These are phyloP conservation scores for Phenganax subtilis DNA, from an alignment of 92 coral and sea anemone species.

Conservation along the genomic window DNA sequence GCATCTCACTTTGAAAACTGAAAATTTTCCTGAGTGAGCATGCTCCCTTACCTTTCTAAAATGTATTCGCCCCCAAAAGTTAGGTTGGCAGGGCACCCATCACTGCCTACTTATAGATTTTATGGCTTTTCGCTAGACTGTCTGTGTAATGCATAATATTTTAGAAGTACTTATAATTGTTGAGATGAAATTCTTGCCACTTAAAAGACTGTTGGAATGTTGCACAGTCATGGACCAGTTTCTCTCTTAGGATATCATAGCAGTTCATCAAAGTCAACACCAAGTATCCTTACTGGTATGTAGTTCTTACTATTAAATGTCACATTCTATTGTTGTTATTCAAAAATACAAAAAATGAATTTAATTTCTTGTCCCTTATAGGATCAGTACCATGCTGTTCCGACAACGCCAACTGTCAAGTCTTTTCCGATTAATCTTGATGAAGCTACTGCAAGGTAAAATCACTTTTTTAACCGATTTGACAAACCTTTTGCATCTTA, in stretches of 20 bases:
- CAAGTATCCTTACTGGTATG: constrained; percentile 30
- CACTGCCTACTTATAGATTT: no score
- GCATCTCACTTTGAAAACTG: no score
- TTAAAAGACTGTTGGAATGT: neutral
- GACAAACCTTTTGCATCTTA: neutral
- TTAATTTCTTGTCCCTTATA: neutral
- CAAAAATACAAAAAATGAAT: no score
- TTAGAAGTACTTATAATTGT: no score
- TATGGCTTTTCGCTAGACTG: no score
- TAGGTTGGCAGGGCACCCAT: no score
- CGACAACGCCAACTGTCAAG: constrained; percentile 95
- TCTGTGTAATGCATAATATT: no score
- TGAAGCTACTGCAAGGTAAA: constrained; percentile 75
- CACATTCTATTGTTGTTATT: no score
- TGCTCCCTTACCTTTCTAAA: no score
- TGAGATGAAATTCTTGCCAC: no score
- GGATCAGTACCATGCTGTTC: constrained; percentile 93
- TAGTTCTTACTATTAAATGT: neutral
- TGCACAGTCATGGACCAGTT: neutral
- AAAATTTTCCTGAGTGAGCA: no score
- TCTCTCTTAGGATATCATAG: constrained; percentile 29
- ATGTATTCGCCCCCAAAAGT: no score
- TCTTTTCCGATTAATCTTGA: constrained; percentile 70
- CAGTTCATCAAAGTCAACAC: constrained; percentile 29
- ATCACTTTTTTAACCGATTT: neutral